phyloP scores from a whole-genome alignment of 2,113 vertebrate genomes.

The Muntiacus muntjak region DNA sequence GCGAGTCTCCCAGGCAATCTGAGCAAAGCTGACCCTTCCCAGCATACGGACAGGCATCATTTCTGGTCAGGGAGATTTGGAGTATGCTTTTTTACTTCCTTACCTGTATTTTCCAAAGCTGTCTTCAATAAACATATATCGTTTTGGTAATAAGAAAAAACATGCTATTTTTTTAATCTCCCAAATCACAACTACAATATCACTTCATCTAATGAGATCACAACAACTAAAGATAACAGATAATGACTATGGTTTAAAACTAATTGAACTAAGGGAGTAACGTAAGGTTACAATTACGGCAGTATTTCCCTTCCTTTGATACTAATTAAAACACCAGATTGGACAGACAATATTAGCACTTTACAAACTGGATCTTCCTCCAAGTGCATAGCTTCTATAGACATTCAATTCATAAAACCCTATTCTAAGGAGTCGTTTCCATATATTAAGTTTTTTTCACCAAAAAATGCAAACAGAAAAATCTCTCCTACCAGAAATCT shows the following conservation, averaged over 20 bases:
- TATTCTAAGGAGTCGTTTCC: neutral
- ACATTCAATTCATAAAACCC: neutral
- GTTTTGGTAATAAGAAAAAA: neutral
- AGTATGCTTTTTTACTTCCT: neutral
- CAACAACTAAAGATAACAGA: slow-evolving; percentile 37
- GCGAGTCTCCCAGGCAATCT: neutral
- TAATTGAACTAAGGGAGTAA: slow-evolving; percentile 25
- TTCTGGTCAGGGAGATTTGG: neutral
- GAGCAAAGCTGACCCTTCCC: neutral
- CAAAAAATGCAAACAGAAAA: slow-evolving; percentile 32
- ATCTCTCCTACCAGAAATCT: neutral
- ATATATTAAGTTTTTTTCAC: neutral
- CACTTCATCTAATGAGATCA: neutral
- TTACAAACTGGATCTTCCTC: neutral
- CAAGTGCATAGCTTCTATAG: neutral
- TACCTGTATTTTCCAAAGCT: neutral
- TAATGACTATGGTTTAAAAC: slow-evolving; percentile 15
- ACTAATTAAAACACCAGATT: slow-evolving; percentile 31
- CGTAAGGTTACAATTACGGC: neutral
- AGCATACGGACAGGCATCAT: neutral
- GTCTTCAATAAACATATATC: neutral
- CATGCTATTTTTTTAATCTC: neutral
- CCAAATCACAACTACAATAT: slow-evolving; percentile 1
- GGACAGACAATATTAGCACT: neutral
- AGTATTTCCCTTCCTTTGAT: neutral